These are phyloP conservation scores for Drosophila pseudoobscura DNA, from an alignment of 1,140 invertebrate genomes.

Conservation along the genomic window DNA sequence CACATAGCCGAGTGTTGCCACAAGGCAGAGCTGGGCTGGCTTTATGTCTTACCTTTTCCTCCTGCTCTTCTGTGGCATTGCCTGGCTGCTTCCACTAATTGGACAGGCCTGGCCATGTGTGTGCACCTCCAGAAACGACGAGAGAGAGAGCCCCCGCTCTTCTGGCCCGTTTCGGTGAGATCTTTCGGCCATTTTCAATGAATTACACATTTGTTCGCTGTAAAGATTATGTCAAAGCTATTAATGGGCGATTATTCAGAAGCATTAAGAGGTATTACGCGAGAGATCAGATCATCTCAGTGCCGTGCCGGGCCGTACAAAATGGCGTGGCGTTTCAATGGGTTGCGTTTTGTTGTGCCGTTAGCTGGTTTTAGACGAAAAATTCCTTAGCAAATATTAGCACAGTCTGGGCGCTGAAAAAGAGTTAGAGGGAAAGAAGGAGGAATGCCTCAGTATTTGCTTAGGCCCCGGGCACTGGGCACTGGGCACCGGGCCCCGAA, in stretches of 20 bases:
- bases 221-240: slow-evolving; percentile 44
- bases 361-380: slow-evolving; percentile 27
- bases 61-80: slow-evolving; percentile 30
- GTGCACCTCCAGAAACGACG: slow-evolving; percentile 24
- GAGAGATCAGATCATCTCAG: background rate
- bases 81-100: slow-evolving; percentile 68
- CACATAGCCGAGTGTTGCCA: slow-evolving; percentile 1
- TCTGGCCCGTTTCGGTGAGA: slow-evolving; percentile 3
- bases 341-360: background rate
- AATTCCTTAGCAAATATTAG: slow-evolving; percentile 71
- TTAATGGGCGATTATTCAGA: slow-evolving; percentile 32
- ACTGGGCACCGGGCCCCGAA: slow-evolving; percentile 40
- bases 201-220: slow-evolving; percentile 49
- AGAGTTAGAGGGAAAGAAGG: slow-evolving; percentile 47
- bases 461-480: slow-evolving; percentile 48
- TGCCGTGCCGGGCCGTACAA: slow-evolving; percentile 21
- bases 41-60: slow-evolving; percentile 36
- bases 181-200: slow-evolving; percentile 50
- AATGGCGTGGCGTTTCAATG: slow-evolving; percentile 65
- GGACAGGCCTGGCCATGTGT: slow-evolving; percentile 54
- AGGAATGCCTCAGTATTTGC: slow-evolving; percentile 53
- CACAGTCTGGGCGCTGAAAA: slow-evolving; percentile 56
- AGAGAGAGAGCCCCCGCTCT: slow-evolving; percentile 17
- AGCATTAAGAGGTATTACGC: slow-evolving; percentile 24
- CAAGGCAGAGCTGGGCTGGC: slow-evolving; percentile 21